Evolutionary conservation across 2,797 vertebrate genomes (phyloP).

Genomic region (Glyptemys insculpta): DNA sequence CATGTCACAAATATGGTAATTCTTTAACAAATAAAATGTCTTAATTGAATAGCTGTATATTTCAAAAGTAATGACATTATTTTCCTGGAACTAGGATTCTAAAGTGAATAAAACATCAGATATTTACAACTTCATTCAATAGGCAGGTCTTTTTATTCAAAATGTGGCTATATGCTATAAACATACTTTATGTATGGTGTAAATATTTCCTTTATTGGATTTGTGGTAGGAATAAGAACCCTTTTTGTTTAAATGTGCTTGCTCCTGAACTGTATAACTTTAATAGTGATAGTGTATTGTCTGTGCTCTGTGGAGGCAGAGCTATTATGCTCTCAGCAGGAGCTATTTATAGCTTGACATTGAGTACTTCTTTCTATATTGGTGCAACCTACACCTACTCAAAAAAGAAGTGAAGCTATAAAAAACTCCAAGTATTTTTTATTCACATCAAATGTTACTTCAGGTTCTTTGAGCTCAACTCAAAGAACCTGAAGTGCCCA

Average conservation of each 20-base stretch:
- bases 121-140: conserved; percentile 69
- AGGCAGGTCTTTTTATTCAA: conserved; percentile 56
- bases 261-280: conserved; percentile 78
- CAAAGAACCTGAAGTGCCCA: not conserved
- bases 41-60: conserved; percentile 54
- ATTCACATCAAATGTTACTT: conserved; percentile 65
- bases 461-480: conserved; percentile 70
- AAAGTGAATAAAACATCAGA: conserved; percentile 62
- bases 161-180: conserved; percentile 67
- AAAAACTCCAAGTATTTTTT: conserved; percentile 61
- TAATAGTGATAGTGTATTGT: conserved; percentile 80
- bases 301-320: conserved; percentile 77
- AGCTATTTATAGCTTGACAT: conserved; percentile 85
- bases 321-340: conserved; percentile 77
- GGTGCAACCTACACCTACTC: conserved; percentile 74
- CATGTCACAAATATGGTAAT: not conserved
- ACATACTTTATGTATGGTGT: conserved; percentile 59
- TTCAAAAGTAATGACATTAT: conserved; percentile 33
- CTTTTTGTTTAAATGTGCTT: conserved; percentile 80
- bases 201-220: conserved; percentile 78
- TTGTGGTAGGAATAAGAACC: conserved; percentile 74
- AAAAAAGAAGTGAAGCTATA: conserved; percentile 72
- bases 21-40: conserved; percentile 14
- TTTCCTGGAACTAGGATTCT: conserved; percentile 54
- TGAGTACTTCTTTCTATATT: conserved; percentile 81